Evolutionary conservation across 2,888 invertebrate species (phyloP).

Genomic region (Spilarctia lutea): DNA sequence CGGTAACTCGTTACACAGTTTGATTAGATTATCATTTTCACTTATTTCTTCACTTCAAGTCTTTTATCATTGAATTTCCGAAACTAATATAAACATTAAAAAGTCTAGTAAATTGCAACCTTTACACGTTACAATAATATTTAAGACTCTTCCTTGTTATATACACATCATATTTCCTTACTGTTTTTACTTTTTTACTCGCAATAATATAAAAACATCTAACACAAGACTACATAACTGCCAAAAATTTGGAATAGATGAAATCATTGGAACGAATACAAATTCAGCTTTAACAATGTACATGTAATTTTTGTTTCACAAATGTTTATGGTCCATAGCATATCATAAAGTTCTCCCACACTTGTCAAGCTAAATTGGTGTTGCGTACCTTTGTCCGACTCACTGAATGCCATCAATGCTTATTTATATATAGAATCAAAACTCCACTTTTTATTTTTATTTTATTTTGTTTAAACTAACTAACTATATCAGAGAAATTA

Average conservation of each 20-base stretch:
- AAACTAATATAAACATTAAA: too few species aligned
- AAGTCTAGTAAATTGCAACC: too few species aligned
- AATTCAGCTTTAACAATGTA: constrained; percentile 2
- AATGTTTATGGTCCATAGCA: not conserved
- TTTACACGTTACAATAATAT: too few species aligned
- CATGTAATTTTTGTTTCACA: not conserved
- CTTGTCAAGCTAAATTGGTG: constrained; percentile 9
- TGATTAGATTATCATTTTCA: not conserved
- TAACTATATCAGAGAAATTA: not conserved
- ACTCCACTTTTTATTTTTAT: too few species aligned
- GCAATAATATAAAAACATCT: not conserved
- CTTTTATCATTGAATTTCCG: too few species aligned
- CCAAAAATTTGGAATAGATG: not conserved
- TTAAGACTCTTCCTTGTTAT: too few species aligned
- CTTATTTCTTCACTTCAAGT: too few species aligned
- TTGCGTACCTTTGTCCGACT: constrained; percentile 4
- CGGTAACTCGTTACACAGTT: not conserved
- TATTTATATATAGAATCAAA: not conserved
- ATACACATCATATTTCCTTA: too few species aligned
- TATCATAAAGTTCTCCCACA: constrained; percentile 13
- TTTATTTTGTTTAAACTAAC: too few species aligned
- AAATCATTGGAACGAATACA: constrained; percentile 7
- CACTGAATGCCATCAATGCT: not conserved
- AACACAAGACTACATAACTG: not conserved
- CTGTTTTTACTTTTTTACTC: too few species aligned